Base-by-base conservation (phyloP, 2,797 vertebrate genomes). In the Telmatherina bonti region DNA sequence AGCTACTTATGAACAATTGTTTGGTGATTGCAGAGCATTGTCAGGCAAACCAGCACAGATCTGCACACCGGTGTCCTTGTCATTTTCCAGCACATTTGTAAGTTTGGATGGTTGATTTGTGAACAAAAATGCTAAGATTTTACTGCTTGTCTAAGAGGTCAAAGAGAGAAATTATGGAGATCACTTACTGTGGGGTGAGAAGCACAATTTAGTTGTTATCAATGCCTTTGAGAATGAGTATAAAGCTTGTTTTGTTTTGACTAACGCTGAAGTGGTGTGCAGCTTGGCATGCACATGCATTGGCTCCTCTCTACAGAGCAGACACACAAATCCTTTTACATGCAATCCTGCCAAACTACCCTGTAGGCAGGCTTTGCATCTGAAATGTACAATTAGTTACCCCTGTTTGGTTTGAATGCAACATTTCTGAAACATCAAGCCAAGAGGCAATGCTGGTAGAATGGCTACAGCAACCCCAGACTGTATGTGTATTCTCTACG, bases 341-440 rank as follows among this genome's bases (percentile, higher is more conserved):
- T 62, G 69, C 86, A 71, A 62, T 90, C 82, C 88, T 91, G 91
- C 86, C 90, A 92, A 89, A 83, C 81, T 85, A 70, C 88, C 92
- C 89, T 74, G 85, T 88, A 85, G 92, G 90, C 90, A 90, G 83
- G 90, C 88, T 94, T 94, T 93, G 88, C 91, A 93, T 93, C 90
- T 88, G 79, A 94, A 93, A 93, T 92, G 85, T 90, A 91, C 91
- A 93, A 94, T 95, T 93, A 92, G 90, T 89, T 90, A 88, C 88
- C 92, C 93, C 88, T 92, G 88, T 93, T 93, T 91, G 83, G 85
- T 86, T 84, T 84, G 80, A 90, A 88, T 90, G 76, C 85, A 86
- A 90, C 83, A 82, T 87, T 90, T 90, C 79, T 78, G 76, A 88
- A 90, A 91, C 90, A 91, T 74, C 72, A 62, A 62, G 89, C 90